phyloP scores from a whole-genome alignment of 2,113 vertebrate genomes.

The Cromileptes altivelis region DNA sequence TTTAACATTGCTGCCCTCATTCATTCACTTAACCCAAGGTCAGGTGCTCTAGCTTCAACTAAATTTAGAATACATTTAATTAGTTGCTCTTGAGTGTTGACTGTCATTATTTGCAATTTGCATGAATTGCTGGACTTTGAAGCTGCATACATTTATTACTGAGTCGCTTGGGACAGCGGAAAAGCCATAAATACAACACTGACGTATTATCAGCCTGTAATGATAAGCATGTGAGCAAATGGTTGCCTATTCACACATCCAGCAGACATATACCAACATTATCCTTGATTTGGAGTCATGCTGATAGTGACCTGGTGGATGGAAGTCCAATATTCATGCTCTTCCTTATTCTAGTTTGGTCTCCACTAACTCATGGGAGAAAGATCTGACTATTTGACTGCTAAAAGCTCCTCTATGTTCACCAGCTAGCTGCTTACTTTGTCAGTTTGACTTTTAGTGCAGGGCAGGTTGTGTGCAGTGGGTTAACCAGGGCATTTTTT shows the following conservation, averaged over 20 bases:
- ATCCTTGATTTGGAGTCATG: not conserved
- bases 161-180: not conserved
- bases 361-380: not conserved
- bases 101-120: not conserved
- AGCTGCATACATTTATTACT: not conserved
- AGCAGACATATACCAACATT: not conserved
- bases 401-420: not conserved
- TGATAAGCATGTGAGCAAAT: not conserved
- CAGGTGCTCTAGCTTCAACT: not conserved
- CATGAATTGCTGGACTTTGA: not conserved
- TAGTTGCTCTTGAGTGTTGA: not conserved
- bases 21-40: slow-evolving; percentile 22
- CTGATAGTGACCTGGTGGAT: not conserved
- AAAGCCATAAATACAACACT: not conserved
- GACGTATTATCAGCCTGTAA: not conserved
- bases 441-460: not conserved
- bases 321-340: not conserved
- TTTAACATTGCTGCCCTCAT: not conserved
- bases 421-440: not conserved
- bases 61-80: not conserved
- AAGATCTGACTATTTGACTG: not conserved
- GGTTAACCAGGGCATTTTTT: not conserved
- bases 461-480: no score
- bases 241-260: not conserved
- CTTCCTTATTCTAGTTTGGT: not conserved